These are phyloP conservation scores for Syngnathus floridae DNA, from an alignment of 2,113 vertebrate genomes.

Conservation along the genomic window DNA sequence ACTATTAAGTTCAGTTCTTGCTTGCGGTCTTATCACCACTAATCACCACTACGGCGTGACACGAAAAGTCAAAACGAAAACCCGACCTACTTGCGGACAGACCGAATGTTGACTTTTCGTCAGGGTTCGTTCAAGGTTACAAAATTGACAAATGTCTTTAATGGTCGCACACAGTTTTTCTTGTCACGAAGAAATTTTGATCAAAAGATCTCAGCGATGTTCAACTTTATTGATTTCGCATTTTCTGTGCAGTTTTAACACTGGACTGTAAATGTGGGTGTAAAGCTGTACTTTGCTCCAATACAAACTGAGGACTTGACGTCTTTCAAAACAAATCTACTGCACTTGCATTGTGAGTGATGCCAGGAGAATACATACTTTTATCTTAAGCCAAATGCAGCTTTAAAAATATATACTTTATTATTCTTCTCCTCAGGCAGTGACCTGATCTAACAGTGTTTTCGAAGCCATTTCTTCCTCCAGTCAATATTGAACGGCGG, in stretches of 20 bases:
- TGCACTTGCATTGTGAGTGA: neutral
- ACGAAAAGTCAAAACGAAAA: no score
- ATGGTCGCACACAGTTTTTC: no score
- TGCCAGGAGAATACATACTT: neutral
- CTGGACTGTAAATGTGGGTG: neutral
- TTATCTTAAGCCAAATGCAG: neutral
- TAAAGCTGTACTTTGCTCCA: neutral
- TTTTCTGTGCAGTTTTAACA: neutral
- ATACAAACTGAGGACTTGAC: neutral
- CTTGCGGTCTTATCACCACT: neutral
- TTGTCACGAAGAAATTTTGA: no score
- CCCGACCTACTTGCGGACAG: no score
- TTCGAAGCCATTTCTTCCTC: neutral
- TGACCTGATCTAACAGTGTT: conserved; percentile 14
- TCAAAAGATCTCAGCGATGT: neutral
- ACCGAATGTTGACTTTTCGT: no score
- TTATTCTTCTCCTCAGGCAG: conserved; percentile 10
- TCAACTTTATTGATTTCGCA: neutral
- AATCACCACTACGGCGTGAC: neutral
- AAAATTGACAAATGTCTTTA: no score
- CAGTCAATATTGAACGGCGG: conserved; percentile 10
- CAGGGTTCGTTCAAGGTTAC: no score
- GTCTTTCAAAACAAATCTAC: neutral
- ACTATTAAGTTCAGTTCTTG: neutral
- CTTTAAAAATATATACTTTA: neutral